Base-by-base conservation (phyloP, 2,888 invertebrate species). In the Sepioteuthis lessoniana region DNA sequence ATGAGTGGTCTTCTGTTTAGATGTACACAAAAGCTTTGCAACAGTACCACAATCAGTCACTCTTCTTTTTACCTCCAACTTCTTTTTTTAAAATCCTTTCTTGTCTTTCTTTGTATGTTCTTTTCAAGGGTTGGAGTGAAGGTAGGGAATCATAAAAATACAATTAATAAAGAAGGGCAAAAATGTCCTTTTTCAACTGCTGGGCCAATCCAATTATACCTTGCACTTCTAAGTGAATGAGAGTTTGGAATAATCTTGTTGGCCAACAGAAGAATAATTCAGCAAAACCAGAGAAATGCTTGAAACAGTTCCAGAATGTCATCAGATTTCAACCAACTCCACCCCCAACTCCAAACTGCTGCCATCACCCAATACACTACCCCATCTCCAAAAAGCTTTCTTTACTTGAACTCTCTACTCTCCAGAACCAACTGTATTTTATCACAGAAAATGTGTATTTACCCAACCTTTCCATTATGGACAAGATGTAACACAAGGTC, bases 141-240 rank as follows among this genome's bases (percentile, higher is more conserved):
- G 76, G n/a, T n/a, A 19, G 76, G 76, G 76, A 21, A n/a, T 35
- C 35, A n/a, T 19, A 76, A 76, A 76, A 76, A 76, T 76, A 76
- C 35, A n/a, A 76, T n/a, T 76, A 76, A 76, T 76, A 76, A 76
- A 76, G 76, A 76, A 76, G n/a, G 19, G 76, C 25, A 55, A 55
- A 55, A 21, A 55, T 25, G 25, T 55, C 55, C 47, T 76, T 76
- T 76, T n/a, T 76, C 76, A 35, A 76, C 76, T n/a, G n/a, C 76
- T 13, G 76, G 76, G 76, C 76, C 76, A 76, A 76, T 76, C 76
- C 76, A 76, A 76, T 76, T 76, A 76, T 76, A 76, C n/a, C 76
- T 76, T 19, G n/a, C 76, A 76, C n/a, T 76, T 16, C n/a, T 31
- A 16, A n/a, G n/a, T 76, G 76, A 76, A 76, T 76, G n/a, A 76